phyloP scores from a whole-genome alignment of 2,113 vertebrate species.

The Laticauda laticaudata region DNA sequence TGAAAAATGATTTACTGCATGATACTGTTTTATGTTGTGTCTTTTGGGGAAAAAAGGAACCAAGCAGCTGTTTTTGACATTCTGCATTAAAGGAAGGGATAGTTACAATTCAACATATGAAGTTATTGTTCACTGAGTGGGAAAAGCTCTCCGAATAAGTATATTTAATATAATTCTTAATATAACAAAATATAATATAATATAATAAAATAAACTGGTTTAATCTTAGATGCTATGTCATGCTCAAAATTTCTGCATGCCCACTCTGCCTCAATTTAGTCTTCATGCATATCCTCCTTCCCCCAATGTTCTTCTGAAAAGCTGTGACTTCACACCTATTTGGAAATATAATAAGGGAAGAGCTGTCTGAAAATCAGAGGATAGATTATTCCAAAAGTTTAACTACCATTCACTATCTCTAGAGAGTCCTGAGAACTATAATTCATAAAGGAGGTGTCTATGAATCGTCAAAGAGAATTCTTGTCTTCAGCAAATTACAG shows the following conservation, averaged over 20 bases:
- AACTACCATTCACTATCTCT: background rate
- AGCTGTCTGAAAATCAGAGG: background rate
- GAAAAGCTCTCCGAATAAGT: background rate
- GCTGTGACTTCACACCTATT: background rate
- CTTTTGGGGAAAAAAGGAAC: background rate
- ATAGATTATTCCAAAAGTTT: background rate
- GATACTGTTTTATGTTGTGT: background rate
- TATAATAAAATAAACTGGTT: background rate
- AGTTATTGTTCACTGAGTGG: background rate
- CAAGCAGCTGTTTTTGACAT: conserved; percentile 18
- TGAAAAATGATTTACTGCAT: background rate
- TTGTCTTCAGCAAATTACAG: background rate
- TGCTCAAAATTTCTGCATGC: background rate
- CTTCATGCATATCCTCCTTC: background rate
- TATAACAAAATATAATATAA: no score
- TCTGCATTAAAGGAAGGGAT: background rate
- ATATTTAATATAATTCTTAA: background rate
- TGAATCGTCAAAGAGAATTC: background rate
- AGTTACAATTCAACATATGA: background rate
- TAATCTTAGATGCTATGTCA: background rate
- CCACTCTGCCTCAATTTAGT: background rate
- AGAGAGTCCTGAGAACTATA: background rate
- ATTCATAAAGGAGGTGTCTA: background rate
- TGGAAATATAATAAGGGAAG: background rate
- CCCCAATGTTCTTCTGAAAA: background rate